A percentile compares a stretch with the other conserved stretches of the same genome.
Conservation (phyloP, 2,888 invertebrate species). For the Entomobrya multifasciata region DNA sequence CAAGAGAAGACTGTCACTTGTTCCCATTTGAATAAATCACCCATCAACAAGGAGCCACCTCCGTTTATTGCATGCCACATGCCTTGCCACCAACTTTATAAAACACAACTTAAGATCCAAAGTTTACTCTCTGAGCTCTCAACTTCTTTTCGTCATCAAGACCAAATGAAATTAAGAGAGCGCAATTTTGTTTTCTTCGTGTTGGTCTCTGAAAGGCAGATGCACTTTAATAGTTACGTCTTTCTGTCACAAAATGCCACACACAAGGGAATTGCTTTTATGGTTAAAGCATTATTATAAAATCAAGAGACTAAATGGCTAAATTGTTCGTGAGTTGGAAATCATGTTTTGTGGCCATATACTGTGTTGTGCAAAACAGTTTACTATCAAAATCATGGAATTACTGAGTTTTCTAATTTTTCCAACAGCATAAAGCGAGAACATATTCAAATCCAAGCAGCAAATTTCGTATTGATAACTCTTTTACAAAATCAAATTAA, state of each 20-base stretch:
- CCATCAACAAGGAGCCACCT: slow-evolving; percentile 49
- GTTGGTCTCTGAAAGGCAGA: slow-evolving; percentile 38
- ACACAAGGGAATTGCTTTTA: slow-evolving; percentile 40
- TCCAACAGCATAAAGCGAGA: no score
- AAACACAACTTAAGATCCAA: not conserved
- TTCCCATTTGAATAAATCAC: slow-evolving; percentile 70
- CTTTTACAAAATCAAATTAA: no score
- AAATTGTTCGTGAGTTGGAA: no score
- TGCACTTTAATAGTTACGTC: slow-evolving; percentile 57
- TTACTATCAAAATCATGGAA: no score
- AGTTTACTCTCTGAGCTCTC: slow-evolving; percentile 8
- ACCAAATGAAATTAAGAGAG: slow-evolving; percentile 59
- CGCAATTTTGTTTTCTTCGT: slow-evolving; percentile 50
- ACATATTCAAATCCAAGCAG: no score
- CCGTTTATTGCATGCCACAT: slow-evolving; percentile 21
- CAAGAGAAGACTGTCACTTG: slow-evolving; percentile 64
- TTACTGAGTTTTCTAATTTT: no score
- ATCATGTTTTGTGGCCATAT: no score
- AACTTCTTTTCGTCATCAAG: slow-evolving; percentile 30
- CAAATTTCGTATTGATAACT: no score
- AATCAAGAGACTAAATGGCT: no score
- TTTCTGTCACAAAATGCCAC: slow-evolving; percentile 40
- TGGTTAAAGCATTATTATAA: no score
- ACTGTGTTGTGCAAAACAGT: no score
- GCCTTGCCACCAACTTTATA: no score